phyloP scores from a whole-genome alignment of 2,888 invertebrate species.

The Megalurothrips usitatus region DNA sequence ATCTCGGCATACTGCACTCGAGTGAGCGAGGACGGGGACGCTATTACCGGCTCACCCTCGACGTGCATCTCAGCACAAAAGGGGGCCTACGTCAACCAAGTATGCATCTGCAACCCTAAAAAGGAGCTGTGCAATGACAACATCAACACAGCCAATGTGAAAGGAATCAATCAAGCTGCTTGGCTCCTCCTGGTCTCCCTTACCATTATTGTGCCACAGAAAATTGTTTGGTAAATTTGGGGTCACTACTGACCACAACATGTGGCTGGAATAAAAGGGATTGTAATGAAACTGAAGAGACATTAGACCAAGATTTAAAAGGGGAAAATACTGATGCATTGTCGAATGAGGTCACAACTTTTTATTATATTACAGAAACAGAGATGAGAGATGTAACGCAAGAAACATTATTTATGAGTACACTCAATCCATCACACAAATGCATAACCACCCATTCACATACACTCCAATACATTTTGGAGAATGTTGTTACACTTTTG shows the following conservation, averaged over 20 bases:
- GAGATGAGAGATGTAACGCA: background rate
- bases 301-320: background rate
- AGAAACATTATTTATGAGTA: background rate
- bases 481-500: constrained; percentile 50
- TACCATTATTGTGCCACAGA: background rate
- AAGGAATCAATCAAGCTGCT: background rate
- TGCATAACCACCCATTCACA: background rate
- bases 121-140: background rate
- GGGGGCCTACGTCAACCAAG: background rate
- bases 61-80: background rate
- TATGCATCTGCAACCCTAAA: background rate
- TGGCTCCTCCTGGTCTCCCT: background rate
- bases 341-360: background rate
- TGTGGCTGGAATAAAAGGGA: background rate
- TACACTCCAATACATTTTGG: background rate
- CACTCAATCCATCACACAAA: background rate
- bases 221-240: background rate
- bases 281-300: background rate
- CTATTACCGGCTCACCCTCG: background rate
- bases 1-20: background rate
- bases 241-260: too few species aligned
- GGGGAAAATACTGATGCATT: background rate
- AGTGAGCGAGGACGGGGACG: background rate
- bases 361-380: background rate
- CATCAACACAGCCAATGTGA: background rate